A percentile compares a stretch with the other conserved stretches of the same genome.
phyloP scores from a whole-genome alignment of 2,888 invertebrate species.

The Caenorhabditis macrosperma region DNA sequence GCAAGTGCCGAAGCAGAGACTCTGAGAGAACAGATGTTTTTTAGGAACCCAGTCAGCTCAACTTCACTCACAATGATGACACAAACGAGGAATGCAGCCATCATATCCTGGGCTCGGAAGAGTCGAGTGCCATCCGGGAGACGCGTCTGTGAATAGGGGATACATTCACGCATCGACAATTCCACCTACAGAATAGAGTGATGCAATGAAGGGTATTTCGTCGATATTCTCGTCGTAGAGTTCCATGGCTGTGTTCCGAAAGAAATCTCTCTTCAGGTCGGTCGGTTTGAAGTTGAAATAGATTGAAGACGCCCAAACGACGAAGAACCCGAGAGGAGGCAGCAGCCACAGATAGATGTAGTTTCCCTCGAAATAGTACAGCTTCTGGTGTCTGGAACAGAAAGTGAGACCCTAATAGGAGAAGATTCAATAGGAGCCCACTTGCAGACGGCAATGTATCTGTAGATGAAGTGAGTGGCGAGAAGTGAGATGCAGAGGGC shows the following conservation, averaged over 20 bases:
- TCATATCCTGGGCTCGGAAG: constrained; percentile 2
- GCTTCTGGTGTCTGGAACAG: constrained; percentile 30
- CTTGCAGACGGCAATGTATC: constrained; percentile 43
- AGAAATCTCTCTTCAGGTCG: constrained; percentile 17
- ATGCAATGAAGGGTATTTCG: constrained; percentile 21
- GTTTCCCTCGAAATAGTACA: constrained; percentile 34
- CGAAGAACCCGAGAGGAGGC: constrained; percentile 18
- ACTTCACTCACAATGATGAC: constrained; percentile 31
- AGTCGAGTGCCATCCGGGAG: constrained; percentile 6
- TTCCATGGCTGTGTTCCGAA: constrained; percentile 17
- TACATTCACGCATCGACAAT: not conserved
- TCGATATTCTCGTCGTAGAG: constrained; percentile 36
- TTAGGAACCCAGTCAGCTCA: too few species aligned
- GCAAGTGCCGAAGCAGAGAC: constrained; percentile 28
- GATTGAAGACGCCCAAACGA: constrained; percentile 19
- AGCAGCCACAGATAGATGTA: constrained; percentile 25
- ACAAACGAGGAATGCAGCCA: constrained; percentile 27
- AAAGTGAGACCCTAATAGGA: not conserved
- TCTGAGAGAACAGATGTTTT: not conserved
- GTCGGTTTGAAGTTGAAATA: constrained; percentile 28
- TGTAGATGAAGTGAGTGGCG: constrained; percentile 34
- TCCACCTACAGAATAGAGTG: constrained; percentile 24
- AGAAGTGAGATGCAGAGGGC: constrained; percentile 35
- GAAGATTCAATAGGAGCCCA: not conserved
- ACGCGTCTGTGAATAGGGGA: not conserved